Evolutionary conservation across 2,113 vertebrate species (phyloP), one percentile per base, ranked within the genome.

Genomic region (Pimephales promelas): DNA sequence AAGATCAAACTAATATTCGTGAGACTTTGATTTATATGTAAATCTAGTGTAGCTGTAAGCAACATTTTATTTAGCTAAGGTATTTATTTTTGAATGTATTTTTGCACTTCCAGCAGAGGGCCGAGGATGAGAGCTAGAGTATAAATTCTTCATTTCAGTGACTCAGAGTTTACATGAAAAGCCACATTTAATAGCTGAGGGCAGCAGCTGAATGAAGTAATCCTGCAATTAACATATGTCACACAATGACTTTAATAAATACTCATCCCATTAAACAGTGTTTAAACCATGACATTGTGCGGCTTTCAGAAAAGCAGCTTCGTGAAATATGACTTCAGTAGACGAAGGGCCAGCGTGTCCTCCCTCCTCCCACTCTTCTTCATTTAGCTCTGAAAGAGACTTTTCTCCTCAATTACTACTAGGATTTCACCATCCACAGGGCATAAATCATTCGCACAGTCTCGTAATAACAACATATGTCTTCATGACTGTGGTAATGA

Each of bases 301-400:
- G 72, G 64, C 54, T 74, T 64, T 28, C n/a, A 43, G 66, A 45
- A 59, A 80, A 47, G 61, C 49, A 45, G 59, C 79, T 59, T 56
- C 64, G 70, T 74, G 74, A 83, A 79, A 56, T 78, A 70, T 84
- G 34, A 81, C 52, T 5, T 81, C 18, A 57, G 68, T n/a, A 56
- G 43, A 52, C 36, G 54, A 76, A 47, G 57, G 36, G 56, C 76
- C 76, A 45, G 36, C 11, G 6, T 45, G 45, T 62, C 62, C n/a
- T 47, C 47, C 81, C 68, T 80, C 83, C 80, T 80, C 83, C 80
- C 76, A 87, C 83, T n/a, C 71, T 72, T 78, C 40, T 64, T 85
- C 80, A 79, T 85, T 83, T 80, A n/a, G 31, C 71, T 81, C 70
- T 31, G 77, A 76, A 75, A 83, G 22, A 34, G 20, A 73, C 47